Evolutionary conservation across 2,888 invertebrate species (phyloP).

Genomic region (Suillia variegata): DNA sequence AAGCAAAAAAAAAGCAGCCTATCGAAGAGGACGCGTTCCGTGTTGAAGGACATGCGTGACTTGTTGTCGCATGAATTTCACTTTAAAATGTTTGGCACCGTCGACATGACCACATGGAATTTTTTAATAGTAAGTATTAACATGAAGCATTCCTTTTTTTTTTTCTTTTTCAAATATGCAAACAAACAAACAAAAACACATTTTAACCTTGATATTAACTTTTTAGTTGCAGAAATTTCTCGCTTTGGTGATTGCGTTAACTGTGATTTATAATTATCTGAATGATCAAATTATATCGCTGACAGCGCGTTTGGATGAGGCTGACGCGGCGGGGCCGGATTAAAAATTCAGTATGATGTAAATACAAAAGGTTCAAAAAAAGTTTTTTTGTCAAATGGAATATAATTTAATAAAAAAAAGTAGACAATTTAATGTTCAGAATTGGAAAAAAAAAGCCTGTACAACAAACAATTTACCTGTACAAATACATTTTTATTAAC

Average conservation of each 20-base stretch:
- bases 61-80: background rate
- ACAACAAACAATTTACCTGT: too few relatives aligned
- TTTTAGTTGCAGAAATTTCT: background rate
- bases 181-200: background rate
- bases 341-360: too few relatives aligned
- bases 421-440: too few relatives aligned
- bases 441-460: too few relatives aligned
- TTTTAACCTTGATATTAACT: background rate
- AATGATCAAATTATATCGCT: background rate
- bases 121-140: background rate
- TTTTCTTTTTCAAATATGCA: background rate
- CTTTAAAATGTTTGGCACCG: background rate
- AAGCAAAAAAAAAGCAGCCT: background rate
- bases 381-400: too few relatives aligned
- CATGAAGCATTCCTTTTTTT: background rate
- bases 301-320: background rate
- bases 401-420: too few relatives aligned
- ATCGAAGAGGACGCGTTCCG: background rate
- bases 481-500: too few relatives aligned
- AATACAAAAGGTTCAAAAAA: too few relatives aligned
- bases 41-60: background rate
- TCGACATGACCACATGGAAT: background rate
- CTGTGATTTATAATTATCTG: background rate
- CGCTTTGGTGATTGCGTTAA: background rate
- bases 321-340: too few relatives aligned